These are phyloP conservation scores for Tragopan temminckii DNA, from an alignment of 2,797 vertebrate genomes.

Conservation along the genomic window DNA sequence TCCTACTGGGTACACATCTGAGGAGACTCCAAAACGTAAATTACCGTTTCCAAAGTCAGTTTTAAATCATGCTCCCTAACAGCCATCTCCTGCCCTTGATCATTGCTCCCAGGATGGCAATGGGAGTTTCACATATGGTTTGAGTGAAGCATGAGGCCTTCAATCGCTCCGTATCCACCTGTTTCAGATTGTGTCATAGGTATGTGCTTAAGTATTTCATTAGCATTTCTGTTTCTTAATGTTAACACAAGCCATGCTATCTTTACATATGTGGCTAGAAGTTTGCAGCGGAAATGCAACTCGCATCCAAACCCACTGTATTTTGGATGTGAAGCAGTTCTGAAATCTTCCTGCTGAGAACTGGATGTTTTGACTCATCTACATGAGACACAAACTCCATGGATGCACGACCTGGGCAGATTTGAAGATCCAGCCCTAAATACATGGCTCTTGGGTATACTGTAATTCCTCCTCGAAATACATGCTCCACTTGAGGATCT, in stretches of 20 bases:
- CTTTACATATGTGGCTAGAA: background rate
- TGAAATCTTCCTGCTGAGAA: background rate
- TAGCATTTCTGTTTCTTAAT: slow-evolving; percentile 35
- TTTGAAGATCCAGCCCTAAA: background rate
- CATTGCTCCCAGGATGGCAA: slow-evolving; percentile 51
- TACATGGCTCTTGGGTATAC: background rate
- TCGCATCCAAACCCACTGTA: fast-evolving
- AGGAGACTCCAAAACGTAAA: slow-evolving; percentile 63
- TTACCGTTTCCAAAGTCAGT: slow-evolving; percentile 64
- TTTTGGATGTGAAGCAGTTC: background rate
- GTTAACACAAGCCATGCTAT: slow-evolving; percentile 8
- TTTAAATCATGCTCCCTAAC: slow-evolving; percentile 68
- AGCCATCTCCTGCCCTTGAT: slow-evolving; percentile 66
- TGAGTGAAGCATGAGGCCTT: slow-evolving; percentile 60
- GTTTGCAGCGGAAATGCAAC: background rate
- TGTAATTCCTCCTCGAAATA: background rate
- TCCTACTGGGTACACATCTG: slow-evolving; percentile 71
- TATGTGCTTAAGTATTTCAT: slow-evolving; percentile 61
- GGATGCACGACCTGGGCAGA: fast-evolving
- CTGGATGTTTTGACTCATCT: background rate
- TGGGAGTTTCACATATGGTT: slow-evolving; percentile 66
- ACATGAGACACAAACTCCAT: fast-evolving
- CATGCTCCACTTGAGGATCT: background rate
- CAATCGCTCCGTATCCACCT: slow-evolving; percentile 56
- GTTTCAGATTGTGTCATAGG: slow-evolving; percentile 74